Evolutionary conservation across 1,140 invertebrate species (phyloP).

Genomic region (Pristionchus pacificus): DNA sequence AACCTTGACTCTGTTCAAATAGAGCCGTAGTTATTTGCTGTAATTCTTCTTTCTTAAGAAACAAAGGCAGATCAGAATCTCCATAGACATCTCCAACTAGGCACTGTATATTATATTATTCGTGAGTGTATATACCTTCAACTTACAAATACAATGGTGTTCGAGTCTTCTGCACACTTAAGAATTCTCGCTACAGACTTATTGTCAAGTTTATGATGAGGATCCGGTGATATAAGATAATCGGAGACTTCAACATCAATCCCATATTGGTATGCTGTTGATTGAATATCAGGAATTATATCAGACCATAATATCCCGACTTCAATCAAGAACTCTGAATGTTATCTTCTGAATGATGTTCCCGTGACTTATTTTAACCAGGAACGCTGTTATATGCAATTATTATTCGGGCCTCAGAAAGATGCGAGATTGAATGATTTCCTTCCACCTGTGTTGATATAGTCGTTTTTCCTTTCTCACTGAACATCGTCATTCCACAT

Average conservation of each 20-base stretch:
- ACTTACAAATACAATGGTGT: not conserved
- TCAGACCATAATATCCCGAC: not conserved
- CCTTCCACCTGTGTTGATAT: too few species aligned
- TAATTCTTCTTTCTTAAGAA: conserved; percentile 7
- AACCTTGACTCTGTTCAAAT: conserved; percentile 13
- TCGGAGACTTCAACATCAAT: not conserved
- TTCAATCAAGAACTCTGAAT: not conserved
- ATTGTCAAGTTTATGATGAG: not conserved
- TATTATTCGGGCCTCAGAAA: not conserved
- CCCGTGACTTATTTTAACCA: not conserved
- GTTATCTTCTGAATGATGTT: not conserved
- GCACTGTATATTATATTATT: not conserved
- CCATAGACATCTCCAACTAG: conserved; percentile 17
- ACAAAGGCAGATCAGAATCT: not conserved
- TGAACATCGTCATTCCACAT: too few species aligned
- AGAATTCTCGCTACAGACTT: not conserved
- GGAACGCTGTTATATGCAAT: not conserved
- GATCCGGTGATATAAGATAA: not conserved
- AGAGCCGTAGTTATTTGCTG: not conserved
- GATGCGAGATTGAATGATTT: too few species aligned
- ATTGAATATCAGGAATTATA: conserved; percentile 3
- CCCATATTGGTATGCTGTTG: conserved; percentile 4
- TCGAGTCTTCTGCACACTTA: not conserved
- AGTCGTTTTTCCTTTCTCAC: too few species aligned
- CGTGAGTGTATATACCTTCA: not conserved